phyloP scores from a whole-genome alignment of 2,888 invertebrate genomes.

The Platycheirus rosarum region DNA sequence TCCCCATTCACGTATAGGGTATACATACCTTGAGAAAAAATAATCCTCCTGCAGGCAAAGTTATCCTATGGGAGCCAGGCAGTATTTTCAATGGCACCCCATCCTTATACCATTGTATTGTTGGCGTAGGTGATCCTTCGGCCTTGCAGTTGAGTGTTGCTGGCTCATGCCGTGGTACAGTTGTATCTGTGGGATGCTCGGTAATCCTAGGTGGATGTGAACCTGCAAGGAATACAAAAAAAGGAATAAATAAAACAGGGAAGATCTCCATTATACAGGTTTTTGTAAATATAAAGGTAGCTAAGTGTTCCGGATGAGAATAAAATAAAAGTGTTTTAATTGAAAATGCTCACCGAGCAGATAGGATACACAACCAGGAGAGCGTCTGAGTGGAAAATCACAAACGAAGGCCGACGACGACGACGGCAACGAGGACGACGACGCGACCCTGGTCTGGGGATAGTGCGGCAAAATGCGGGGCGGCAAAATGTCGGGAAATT shows the following conservation, averaged over 20 bases:
- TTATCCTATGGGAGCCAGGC: conserved; percentile 88
- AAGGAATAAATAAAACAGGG: conserved; percentile 43
- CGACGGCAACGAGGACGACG: neutral
- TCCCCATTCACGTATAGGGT: too few relatives aligned
- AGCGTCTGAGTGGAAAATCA: conserved; percentile 72
- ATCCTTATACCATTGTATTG: conserved; percentile 92
- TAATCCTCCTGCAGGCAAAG: conserved; percentile 90
- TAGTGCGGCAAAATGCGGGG: neutral
- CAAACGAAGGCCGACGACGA: conserved; percentile 30
- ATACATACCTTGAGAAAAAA: conserved; percentile 89
- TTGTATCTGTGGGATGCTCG: conserved; percentile 95
- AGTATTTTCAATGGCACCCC: conserved; percentile 85
- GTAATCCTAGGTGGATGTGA: conserved; percentile 91
- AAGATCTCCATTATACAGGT: conserved; percentile 23
- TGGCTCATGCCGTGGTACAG: conserved; percentile 94
- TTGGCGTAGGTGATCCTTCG: conserved; percentile 90
- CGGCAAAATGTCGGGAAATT: conserved; percentile 26
- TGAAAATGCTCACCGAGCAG: conserved; percentile 55
- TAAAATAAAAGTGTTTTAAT: conserved; percentile 71
- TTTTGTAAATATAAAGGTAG: neutral
- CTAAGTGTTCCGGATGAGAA: conserved; percentile 26
- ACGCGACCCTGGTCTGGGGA: neutral
- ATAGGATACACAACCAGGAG: conserved; percentile 29
- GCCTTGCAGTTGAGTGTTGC: conserved; percentile 96
- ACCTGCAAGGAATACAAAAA: conserved; percentile 78